phyloP scores from a whole-genome alignment of 35 echinoderm and acorn worm species.

The Strongylocentrotus purpuratus region DNA sequence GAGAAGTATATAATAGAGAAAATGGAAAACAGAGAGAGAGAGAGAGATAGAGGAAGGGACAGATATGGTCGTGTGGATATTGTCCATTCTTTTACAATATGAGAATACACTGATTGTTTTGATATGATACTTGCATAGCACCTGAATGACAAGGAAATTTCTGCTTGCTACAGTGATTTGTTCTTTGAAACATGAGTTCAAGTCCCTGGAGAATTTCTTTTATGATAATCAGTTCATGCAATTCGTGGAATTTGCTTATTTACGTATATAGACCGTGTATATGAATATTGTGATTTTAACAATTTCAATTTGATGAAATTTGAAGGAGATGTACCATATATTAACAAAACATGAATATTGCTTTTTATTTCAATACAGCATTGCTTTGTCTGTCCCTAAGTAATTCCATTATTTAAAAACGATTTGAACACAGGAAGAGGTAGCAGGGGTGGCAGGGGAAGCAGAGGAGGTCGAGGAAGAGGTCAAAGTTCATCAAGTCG shows the following conservation, averaged over 20 bases:
- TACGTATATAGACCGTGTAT: background rate
- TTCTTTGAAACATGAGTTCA: too few relatives aligned
- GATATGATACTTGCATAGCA: too few relatives aligned
- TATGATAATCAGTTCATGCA: background rate
- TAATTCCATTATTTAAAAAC: background rate
- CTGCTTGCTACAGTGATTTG: too few relatives aligned
- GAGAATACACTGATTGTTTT: too few relatives aligned
- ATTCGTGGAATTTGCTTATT: background rate
- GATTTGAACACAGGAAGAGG: background rate
- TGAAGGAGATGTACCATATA: too few relatives aligned
- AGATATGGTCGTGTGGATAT: too few relatives aligned
- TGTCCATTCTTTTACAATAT: too few relatives aligned
- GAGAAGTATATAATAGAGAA: too few relatives aligned
- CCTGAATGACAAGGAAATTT: too few relatives aligned
- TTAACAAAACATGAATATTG: background rate
- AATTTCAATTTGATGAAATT: background rate
- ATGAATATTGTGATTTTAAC: background rate
- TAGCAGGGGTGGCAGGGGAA: slow-evolving; percentile 29
- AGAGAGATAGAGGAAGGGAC: too few relatives aligned
- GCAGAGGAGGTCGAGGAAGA: background rate
- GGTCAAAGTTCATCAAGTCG: slow-evolving; percentile 18
- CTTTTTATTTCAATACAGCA: background rate
- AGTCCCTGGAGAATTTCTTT: too few relatives aligned
- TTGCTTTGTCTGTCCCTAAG: background rate
- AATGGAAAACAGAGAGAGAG: too few relatives aligned